These are phyloP conservation scores for Holcopasites calliopsidis DNA, from an alignment of 1,140 invertebrate genomes.

Conservation along the genomic window DNA sequence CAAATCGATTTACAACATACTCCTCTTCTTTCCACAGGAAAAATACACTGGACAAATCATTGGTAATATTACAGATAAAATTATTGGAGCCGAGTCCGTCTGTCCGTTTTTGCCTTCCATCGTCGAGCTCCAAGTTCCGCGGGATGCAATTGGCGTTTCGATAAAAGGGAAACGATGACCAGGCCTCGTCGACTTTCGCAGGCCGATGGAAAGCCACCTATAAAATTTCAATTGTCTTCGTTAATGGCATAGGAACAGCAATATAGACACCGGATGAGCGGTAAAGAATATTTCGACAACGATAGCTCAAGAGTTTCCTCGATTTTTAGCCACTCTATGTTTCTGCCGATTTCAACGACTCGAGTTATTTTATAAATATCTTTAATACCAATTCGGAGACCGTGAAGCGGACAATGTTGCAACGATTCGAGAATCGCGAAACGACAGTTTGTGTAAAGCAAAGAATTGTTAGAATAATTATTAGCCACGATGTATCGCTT, in stretches of 20 bases:
- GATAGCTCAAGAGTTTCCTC: neutral
- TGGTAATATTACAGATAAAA: conserved; percentile 28
- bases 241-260: neutral
- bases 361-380: too few relatives aligned
- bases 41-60: too few relatives aligned
- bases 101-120: conserved; percentile 28
- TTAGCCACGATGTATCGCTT: too few relatives aligned
- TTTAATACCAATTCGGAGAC: too few relatives aligned
- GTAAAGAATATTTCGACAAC: neutral
- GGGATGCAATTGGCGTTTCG: conserved; percentile 40
- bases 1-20: too few relatives aligned
- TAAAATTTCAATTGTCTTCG: neutral
- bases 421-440: too few relatives aligned
- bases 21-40: too few relatives aligned
- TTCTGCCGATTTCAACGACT: too few relatives aligned
- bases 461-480: too few relatives aligned
- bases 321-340: too few relatives aligned
- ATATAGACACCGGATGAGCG: neutral
- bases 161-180: conserved; percentile 22
- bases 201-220: neutral
- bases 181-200: conserved; percentile 10
- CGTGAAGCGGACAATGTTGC: too few relatives aligned
- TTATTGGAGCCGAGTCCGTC: conserved; percentile 36
- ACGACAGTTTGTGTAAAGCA: too few relatives aligned
- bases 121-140: conserved; percentile 5